Evolutionary conservation across 2,113 vertebrate species (phyloP), one percentile per base, ranked within the genome.

Genomic region (Gopherus evgoodei): DNA sequence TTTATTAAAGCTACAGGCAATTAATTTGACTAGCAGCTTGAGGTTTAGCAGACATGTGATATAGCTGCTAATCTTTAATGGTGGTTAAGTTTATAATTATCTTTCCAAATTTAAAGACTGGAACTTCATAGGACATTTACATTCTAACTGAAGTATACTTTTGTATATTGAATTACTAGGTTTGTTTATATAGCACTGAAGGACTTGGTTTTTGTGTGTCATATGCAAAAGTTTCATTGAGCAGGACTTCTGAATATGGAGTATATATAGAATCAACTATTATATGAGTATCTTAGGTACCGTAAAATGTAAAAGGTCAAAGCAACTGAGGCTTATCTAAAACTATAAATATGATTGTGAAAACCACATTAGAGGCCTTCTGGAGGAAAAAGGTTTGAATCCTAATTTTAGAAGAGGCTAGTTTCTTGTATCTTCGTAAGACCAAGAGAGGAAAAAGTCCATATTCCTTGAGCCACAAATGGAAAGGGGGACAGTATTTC

Each of bases 101-200:
- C 47, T 69, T 86, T 14, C 17, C 13, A 21, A 75, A 75, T 86
- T 54, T 21, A 16, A 88, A 54, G 31, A 3, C 14, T 47, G 19
- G 0, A 12, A 13, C 19, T 29, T 44, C 24, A 29, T 31, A 3
- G 8, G 3, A 16, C 21, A 35, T 0, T 1, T 12, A n/a, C 17
- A 72, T 50, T 4, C 54, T 8, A 88, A 57, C 11, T 17, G 21
- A 3, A 59, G 81, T 29, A 16, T 1, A 2, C 0, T 0, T 69
- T 11, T 56, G 81, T 5, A 62, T 49, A 19, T 22, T 9, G 16
- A 2, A 3, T 76, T 29, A 1, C 2, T 69, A 42, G 9, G 38
- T 59, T 35, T 27, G 1, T 93, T 85, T 81, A 4, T 4, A 0
- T 6, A 42, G 24, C 1, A 50, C 88, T 90, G 86, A 50, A 81